Percentiles rank a stretch among this genome's conserved stretches.
phyloP scores from a whole-genome alignment of 2,888 invertebrate species.

The Amblyjoppa proteus region DNA sequence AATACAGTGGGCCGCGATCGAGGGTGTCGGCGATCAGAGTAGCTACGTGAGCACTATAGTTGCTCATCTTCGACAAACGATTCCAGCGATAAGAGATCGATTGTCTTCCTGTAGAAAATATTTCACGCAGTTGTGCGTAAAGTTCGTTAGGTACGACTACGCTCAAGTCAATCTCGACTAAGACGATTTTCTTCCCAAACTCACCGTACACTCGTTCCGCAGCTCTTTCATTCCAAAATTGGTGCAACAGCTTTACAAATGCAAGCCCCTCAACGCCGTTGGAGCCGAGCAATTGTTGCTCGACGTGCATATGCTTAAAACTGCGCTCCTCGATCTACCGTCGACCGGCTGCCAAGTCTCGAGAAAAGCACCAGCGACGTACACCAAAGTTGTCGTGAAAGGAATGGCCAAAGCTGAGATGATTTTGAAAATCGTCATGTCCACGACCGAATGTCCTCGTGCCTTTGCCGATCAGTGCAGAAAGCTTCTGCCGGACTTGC shows the following conservation, averaged over 20 bases:
- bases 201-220: constrained; percentile 69
- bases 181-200: background rate
- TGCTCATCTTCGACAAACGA: constrained; percentile 93
- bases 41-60: constrained; percentile 96
- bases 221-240: constrained; percentile 98
- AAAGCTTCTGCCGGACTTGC: constrained; percentile 95
- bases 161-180: constrained; percentile 18
- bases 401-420: constrained; percentile 99
- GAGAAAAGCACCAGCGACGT: constrained; percentile 95
- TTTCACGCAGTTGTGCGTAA: constrained; percentile 98
- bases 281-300: constrained; percentile 98
- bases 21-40: constrained; percentile 98
- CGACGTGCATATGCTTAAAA: constrained; percentile 97
- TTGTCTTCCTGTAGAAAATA: constrained; percentile 97
- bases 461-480: constrained; percentile 96
- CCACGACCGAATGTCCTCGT: constrained; percentile 92
- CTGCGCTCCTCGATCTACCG: constrained; percentile 97
- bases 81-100: constrained; percentile 96
- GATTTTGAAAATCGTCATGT: constrained; percentile 99
- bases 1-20: constrained; percentile 96
- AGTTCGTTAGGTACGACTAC: constrained; percentile 92
- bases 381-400: constrained; percentile 92
- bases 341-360: constrained; percentile 95
- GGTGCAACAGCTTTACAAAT: constrained; percentile 95
- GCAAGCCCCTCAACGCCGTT: constrained; percentile 92